Percentiles rank a stretch among this genome's conserved stretches.
phyloP scores from a whole-genome alignment of 2,797 vertebrate genomes.

The Jordanella pulchra region DNA sequence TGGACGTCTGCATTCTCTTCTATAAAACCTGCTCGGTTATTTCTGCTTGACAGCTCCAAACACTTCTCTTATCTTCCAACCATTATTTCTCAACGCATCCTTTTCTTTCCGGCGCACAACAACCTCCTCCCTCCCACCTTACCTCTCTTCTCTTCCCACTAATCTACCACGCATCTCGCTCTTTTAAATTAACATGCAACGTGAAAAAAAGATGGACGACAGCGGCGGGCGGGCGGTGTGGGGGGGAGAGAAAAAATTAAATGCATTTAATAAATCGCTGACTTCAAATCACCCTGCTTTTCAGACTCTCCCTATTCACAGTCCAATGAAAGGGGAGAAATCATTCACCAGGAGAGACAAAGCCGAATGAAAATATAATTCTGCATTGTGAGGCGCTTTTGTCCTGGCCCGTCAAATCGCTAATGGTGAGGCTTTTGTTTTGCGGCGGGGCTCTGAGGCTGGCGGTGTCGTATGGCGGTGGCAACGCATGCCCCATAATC shows the following conservation, averaged over 20 bases:
- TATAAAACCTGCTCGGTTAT: slow-evolving; percentile 11
- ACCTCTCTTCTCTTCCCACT: slow-evolving; percentile 51
- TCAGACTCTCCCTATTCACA: slow-evolving; percentile 82
- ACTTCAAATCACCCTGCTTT: slow-evolving; percentile 83
- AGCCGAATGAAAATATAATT: slow-evolving; percentile 96
- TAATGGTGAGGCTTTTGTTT: slow-evolving; percentile 88
- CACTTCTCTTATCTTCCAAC: slow-evolving; percentile 27
- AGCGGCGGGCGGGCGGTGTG: slow-evolving; percentile 24
- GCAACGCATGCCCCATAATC: slow-evolving; percentile 80
- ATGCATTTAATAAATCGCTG: slow-evolving; percentile 86
- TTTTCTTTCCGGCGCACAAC: slow-evolving; percentile 17
- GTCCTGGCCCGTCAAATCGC: slow-evolving; percentile 90
- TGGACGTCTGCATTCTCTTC: slow-evolving; percentile 13
- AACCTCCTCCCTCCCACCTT: slow-evolving; percentile 30
- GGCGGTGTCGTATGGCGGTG: slow-evolving; percentile 84
- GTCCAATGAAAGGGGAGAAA: slow-evolving; percentile 81
- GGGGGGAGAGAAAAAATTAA: slow-evolving; percentile 66
- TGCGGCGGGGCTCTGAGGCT: slow-evolving; percentile 82
- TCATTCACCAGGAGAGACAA: slow-evolving; percentile 88
- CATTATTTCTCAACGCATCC: slow-evolving; percentile 22
- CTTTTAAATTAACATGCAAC: slow-evolving; percentile 79
- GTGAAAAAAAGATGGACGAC: slow-evolving; percentile 63
- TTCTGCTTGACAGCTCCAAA: slow-evolving; percentile 18
- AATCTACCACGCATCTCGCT: slow-evolving; percentile 74
- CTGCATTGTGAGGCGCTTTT: slow-evolving; percentile 87